These are phyloP conservation scores for Microplitis demolitor DNA, from an alignment of 1,140 invertebrate species.

Conservation along the genomic window DNA sequence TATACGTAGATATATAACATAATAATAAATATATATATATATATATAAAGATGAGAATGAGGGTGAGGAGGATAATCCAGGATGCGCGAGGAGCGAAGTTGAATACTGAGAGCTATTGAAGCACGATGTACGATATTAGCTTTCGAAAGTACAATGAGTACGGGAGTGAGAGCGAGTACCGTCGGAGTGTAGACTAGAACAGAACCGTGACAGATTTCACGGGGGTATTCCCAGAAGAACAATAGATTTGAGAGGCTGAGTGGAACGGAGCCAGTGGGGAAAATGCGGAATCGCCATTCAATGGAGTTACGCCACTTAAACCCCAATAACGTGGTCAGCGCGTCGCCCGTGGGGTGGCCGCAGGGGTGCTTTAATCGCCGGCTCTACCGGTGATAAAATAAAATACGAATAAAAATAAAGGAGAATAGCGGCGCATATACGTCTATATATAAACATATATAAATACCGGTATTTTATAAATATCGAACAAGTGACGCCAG, in stretches of 20 bases:
- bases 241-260: conserved; percentile 52
- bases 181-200: neutral
- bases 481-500: conserved; percentile 12
- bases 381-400: neutral
- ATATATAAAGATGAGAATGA: neutral
- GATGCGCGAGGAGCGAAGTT: neutral
- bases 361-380: conserved; percentile 11
- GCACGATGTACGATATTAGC: conserved; percentile 21
- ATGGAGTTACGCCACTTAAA: conserved; percentile 54
- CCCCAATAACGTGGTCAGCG: conserved; percentile 51
- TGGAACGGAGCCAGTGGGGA: conserved; percentile 43
- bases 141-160: conserved; percentile 14
- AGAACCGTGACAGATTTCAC: conserved; percentile 49
- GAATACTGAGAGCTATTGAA: neutral
- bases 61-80: conserved; percentile 3
- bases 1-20: neutral
- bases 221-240: conserved; percentile 51
- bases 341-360: conserved; percentile 1
- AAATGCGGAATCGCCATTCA: conserved; percentile 52
- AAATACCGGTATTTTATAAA: neutral
- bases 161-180: neutral
- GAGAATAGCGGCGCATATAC: neutral
- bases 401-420: conserved; percentile 3
- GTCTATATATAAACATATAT: no score
- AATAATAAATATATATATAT: neutral